Percentiles rank a stretch among this genome's conserved stretches.
These are phyloP conservation scores for Reticulitermes speratus DNA, from an alignment of 1,140 invertebrate species.

Conservation along the genomic window DNA sequence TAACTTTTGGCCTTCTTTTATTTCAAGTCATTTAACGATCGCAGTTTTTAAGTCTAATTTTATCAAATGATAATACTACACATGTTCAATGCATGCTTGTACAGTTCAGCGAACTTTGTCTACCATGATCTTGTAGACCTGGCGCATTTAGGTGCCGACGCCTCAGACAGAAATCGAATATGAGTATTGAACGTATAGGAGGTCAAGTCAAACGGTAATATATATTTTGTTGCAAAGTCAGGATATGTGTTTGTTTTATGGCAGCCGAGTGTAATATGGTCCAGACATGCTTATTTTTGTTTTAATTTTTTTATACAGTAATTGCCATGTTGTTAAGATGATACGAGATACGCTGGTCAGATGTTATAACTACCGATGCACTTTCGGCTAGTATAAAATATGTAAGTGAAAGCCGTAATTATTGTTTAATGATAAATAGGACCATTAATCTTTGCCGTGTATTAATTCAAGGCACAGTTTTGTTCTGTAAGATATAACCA, in stretches of 20 bases:
- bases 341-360: not conserved
- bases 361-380: not conserved
- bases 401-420: not conserved
- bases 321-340: not conserved
- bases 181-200: constrained; percentile 1
- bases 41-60: not conserved
- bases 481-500: not conserved
- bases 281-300: not conserved
- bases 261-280: not conserved
- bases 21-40: no score
- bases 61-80: not conserved
- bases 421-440: not conserved
- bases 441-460: not conserved
- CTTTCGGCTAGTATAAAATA: not conserved
- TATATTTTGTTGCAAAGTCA: not conserved
- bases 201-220: constrained; percentile 8
- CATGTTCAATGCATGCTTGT: not conserved
- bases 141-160: not conserved
- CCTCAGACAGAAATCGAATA: constrained; percentile 16
- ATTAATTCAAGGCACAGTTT: not conserved
- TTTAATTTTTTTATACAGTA: not conserved
- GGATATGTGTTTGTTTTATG: not conserved
- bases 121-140: not conserved
- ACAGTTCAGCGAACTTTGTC: not conserved
- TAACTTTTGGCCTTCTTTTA: no score